Evolutionary conservation across 1,140 invertebrate species (phyloP).

Genomic region (Liolophura sinensis): DNA sequence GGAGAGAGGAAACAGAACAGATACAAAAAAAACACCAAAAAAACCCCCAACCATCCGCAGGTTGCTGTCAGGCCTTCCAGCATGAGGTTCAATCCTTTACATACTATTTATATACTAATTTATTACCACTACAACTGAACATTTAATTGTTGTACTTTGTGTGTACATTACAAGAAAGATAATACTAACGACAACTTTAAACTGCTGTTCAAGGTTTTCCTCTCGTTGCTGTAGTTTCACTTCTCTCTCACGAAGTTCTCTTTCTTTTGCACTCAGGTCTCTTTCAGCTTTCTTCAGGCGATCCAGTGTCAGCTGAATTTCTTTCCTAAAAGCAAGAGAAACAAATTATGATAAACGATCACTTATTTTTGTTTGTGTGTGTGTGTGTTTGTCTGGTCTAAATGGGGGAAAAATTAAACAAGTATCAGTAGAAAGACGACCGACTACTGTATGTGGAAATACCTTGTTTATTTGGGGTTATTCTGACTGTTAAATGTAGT

Average conservation of each 20-base stretch:
- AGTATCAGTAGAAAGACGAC: too few species aligned
- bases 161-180: neutral
- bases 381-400: too few species aligned
- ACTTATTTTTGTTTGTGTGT: too few species aligned
- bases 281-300: conserved; percentile 56
- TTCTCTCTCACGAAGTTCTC: conserved; percentile 55
- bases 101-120: neutral
- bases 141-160: neutral
- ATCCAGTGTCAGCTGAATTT: conserved; percentile 57
- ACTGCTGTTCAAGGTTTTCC: conserved; percentile 52
- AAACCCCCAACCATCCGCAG: neutral
- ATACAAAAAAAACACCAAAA: too few species aligned
- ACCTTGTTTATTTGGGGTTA: too few species aligned
- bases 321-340: conserved; percentile 38
- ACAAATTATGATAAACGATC: too few species aligned
- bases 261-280: conserved; percentile 54
- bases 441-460: too few species aligned
- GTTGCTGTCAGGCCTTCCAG: too few species aligned
- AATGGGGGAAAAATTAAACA: too few species aligned
- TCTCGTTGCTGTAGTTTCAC: conserved; percentile 56
- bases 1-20: too few species aligned
- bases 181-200: conserved; percentile 45
- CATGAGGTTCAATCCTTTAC: neutral
- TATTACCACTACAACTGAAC: neutral
- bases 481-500: too few species aligned